Base-by-base conservation (phyloP, 2,113 vertebrate genomes). In the Hippocampus zosterae region DNA sequence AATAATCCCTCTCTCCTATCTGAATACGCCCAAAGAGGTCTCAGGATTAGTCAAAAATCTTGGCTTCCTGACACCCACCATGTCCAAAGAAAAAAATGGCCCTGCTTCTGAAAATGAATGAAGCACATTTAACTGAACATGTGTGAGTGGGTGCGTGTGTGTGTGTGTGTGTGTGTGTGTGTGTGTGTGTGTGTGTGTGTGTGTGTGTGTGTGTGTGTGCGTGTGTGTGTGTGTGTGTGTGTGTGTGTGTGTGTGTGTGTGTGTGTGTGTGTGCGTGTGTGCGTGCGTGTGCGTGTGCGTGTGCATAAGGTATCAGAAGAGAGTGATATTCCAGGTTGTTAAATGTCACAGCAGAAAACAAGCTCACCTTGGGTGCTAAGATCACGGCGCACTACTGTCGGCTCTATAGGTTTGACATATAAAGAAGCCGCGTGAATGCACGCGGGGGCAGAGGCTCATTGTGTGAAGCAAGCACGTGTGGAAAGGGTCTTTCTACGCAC, bases 301-400 rank as follows among this genome's bases (percentile, higher is more conserved):
- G 33, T 37, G 33, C 7, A 1, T 74, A 56, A 74, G 82, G 85
- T 86, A 86, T 83, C 74, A 69, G 75, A 70, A 74, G 81, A 62
- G 65, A 62, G 65, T 75, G 75, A 85, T 85, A 88, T 78, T 82
- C 73, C 67, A 56, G 68, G 69, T 75, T 84, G 83, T 75, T 84
- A 89, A 89, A 91, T 88, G 86, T 89, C 89, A 91, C 42, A 76
- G 78, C 82, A 70, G 13, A 87, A 87, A 89, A 87, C 82, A 89
- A 84, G 81, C 79, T 86, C 84, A 77, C 78, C 67, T 73, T 79
- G 55, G 79, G 73, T 75, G 85, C 85, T 82, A 72, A 89, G 82
- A 90, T 88, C 87, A 87, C 77, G 67, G 79, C 73, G 75, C 60
- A 57, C 76, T 63, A 73, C 77, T 80, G 84, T 82, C 33, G 6